Evolutionary conservation across 2,113 vertebrate genomes (phyloP).

Genomic region (Phycodurus eques): DNA sequence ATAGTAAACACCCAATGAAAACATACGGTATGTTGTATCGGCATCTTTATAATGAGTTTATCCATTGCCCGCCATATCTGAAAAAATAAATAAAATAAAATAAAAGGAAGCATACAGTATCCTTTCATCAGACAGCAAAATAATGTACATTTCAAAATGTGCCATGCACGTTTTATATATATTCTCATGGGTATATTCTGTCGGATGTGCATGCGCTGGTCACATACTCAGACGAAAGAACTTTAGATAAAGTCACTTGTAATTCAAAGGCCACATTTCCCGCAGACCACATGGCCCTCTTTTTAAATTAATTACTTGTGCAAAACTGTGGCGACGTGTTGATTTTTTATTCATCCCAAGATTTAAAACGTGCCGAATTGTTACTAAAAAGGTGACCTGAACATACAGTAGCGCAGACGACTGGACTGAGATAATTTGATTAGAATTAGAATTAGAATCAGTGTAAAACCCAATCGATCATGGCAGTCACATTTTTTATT

Average conservation of each 20-base stretch:
- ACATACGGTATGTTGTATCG: too few relatives aligned
- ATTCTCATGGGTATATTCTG: not conserved
- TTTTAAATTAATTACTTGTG: not conserved
- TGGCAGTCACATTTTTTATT: not conserved
- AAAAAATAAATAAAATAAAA: too few relatives aligned
- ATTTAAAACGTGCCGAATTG: not conserved
- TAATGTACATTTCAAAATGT: too few relatives aligned
- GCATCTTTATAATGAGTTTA: too few relatives aligned
- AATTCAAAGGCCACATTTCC: not conserved
- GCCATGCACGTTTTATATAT: too few relatives aligned
- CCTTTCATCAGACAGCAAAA: too few relatives aligned
- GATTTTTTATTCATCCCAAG: not conserved
- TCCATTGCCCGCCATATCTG: too few relatives aligned
- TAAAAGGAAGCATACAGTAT: too few relatives aligned
- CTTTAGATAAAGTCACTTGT: not conserved
- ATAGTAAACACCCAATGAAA: too few relatives aligned
- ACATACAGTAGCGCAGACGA: not conserved
- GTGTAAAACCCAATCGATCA: not conserved
- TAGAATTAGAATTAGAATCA: not conserved
- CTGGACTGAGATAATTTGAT: not conserved
- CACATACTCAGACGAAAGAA: not conserved
- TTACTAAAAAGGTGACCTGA: slow-evolving; percentile 1
- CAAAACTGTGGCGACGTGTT: not conserved
- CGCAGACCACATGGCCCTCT: not conserved
- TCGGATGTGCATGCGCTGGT: not conserved